Evolutionary conservation across 2,888 invertebrate genomes (phyloP).

Genomic region (Drosophila pseudotakahashii): DNA sequence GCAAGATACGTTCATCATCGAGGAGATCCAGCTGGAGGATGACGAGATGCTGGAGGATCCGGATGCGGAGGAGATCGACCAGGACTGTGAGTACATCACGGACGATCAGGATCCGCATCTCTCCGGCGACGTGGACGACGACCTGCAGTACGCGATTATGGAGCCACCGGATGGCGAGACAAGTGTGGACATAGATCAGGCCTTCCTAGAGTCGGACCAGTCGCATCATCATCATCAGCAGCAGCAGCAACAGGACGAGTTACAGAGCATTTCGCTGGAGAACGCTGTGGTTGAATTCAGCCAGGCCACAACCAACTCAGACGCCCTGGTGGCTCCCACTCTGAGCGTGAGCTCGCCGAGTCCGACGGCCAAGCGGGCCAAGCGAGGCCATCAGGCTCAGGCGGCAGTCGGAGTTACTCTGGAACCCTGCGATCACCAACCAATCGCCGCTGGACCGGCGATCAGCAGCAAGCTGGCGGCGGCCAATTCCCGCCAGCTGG

Average conservation of each 20-base stretch:
- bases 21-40: conserved; percentile 81
- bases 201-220: conserved; percentile 63
- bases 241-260: conserved; percentile 44
- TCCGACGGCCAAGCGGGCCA: conserved; percentile 62
- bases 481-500: conserved; percentile 76
- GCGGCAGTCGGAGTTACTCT: conserved; percentile 40
- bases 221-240: conserved; percentile 39
- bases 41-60: conserved; percentile 79
- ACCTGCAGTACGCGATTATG: conserved; percentile 79
- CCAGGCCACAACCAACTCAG: conserved; percentile 47
- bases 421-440: conserved; percentile 63
- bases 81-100: conserved; percentile 69
- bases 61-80: conserved; percentile 64
- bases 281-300: conserved; percentile 68
- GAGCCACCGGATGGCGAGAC: conserved; percentile 70
- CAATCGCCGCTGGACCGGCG: conserved; percentile 43
- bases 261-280: conserved; percentile 66
- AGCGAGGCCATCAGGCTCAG: conserved; percentile 52
- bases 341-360: conserved; percentile 58
- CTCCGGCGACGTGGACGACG: conserved; percentile 69
- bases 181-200: conserved; percentile 72
- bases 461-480: conserved; percentile 63
- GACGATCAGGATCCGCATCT: conserved; percentile 66
- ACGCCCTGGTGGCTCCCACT: conserved; percentile 50
- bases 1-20: conserved; percentile 79